These are phyloP conservation scores for Tolypeutes matacus DNA, from an alignment of 2,797 vertebrate species.

Conservation along the genomic window DNA sequence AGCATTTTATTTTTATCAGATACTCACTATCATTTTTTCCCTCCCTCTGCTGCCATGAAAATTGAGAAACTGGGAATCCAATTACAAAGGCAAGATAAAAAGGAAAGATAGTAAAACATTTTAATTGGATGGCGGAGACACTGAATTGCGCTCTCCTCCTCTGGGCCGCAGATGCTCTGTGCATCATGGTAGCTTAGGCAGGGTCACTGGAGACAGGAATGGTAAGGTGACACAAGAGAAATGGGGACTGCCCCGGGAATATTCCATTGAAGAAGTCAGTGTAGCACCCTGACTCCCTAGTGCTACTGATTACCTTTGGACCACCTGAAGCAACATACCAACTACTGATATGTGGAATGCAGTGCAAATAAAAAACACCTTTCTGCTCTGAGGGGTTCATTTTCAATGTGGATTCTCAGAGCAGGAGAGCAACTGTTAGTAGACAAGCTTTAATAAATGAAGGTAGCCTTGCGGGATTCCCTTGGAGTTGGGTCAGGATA, in stretches of 20 bases:
- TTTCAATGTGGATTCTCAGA: constrained; percentile 70
- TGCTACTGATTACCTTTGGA: constrained; percentile 46
- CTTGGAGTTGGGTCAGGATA: not conserved
- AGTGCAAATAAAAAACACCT: constrained; percentile 50
- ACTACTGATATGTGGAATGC: constrained; percentile 63
- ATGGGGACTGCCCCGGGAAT: not conserved
- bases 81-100: constrained; percentile 89
- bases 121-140: constrained; percentile 86
- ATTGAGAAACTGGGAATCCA: constrained; percentile 88
- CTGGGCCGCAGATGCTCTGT: constrained; percentile 37
- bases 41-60: constrained; percentile 83
- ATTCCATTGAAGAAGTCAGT: constrained; percentile 40
- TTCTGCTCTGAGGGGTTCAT: constrained; percentile 48
- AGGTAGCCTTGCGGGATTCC: not conserved
- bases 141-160: constrained; percentile 57
- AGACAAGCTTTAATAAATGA: not conserved
- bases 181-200: constrained; percentile 10
- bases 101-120: constrained; percentile 85
- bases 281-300: fast-evolving
- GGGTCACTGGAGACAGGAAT: constrained; percentile 71
- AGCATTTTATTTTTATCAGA: constrained; percentile 81
- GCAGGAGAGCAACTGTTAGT: constrained; percentile 40
- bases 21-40: constrained; percentile 74
- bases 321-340: constrained; percentile 53
- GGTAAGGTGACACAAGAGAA: constrained; percentile 59